Evolutionary conservation across 2,888 invertebrate species (phyloP), one percentile per base, ranked within the genome.

Genomic region (Eucera pruinosa): DNA sequence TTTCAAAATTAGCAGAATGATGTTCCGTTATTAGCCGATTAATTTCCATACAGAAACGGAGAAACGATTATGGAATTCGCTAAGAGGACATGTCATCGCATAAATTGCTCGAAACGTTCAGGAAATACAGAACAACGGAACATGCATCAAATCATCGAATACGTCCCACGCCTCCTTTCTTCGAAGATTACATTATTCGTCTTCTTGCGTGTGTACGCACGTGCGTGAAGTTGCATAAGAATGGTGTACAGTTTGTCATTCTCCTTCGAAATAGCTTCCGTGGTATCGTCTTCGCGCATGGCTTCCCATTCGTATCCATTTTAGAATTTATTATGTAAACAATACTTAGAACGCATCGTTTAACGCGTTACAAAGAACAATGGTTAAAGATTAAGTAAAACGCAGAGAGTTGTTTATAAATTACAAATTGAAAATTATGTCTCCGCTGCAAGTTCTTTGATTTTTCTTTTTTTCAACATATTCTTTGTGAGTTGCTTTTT

Each of bases 91-190:
- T 6, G 20, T 39, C 15, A 13, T 23, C 23, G 25, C 20, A 41
- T 18, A 30, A 55, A 61, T 64, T 52, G 50, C 47, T 13, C 11
- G 62, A 43, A 41, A 62, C 18, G 41, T 9, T 25, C 43, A 33
- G 41, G 48, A 36, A 33, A 45, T 18, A 11, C 39, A 30, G 65
- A 62, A 61, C 60, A 75, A 61, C 58, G 58, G 27, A 48, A 30
- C 70, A 60, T 66, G 61, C 20, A 67, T 66, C 70, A 62, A 64
- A 71, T 64, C 66, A 71, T 71, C 70, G 58, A 43, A 9, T 50
- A 48, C 78, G 41, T 67, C 78, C 78, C 62, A 78, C 78, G 78
- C 76, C 64, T 67, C 67, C 52, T 67, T 67, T 48, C 76, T 71
- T 58, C 64, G 23, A 7, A 41, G 47, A 78, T 78, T 64, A 58